Evolutionary conservation across 2,113 vertebrate genomes (phyloP).

Genomic region (Camelus dromedarius): DNA sequence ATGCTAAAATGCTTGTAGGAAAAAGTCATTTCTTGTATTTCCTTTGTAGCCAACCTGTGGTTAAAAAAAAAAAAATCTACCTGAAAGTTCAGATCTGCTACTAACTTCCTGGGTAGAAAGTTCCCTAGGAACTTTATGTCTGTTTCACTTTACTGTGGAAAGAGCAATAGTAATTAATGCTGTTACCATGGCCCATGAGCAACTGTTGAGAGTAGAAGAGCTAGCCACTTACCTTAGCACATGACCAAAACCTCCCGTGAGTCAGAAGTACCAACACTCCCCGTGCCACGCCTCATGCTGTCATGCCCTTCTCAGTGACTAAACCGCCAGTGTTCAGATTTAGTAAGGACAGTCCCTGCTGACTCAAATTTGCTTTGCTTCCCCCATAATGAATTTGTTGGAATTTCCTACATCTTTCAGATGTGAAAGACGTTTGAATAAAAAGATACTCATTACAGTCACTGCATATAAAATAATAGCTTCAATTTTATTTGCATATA

Average conservation of each 20-base stretch:
- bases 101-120: not conserved
- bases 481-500: conserved; percentile 6
- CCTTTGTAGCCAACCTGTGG: not conserved
- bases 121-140: not conserved
- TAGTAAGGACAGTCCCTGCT: not conserved
- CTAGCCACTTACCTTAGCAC: not conserved
- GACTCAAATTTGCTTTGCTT: not conserved
- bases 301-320: not conserved
- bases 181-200: not conserved
- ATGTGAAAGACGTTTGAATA: not conserved
- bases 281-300: not conserved
- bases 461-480: not conserved
- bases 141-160: not conserved
- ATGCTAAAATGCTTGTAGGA: not conserved
- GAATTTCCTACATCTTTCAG: not conserved
- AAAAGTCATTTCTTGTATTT: not conserved
- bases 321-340: not conserved
- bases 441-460: not conserved
- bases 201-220: not conserved
- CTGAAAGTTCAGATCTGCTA: not conserved
- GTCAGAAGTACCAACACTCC: not conserved
- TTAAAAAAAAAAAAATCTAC: not conserved
- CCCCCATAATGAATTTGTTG: not conserved
- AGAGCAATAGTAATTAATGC: not conserved
- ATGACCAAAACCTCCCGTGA: not conserved